Evolutionary conservation across 1,140 invertebrate species (phyloP), one percentile per base, ranked within the genome.

Genomic region (Zaprionus inermis): DNA sequence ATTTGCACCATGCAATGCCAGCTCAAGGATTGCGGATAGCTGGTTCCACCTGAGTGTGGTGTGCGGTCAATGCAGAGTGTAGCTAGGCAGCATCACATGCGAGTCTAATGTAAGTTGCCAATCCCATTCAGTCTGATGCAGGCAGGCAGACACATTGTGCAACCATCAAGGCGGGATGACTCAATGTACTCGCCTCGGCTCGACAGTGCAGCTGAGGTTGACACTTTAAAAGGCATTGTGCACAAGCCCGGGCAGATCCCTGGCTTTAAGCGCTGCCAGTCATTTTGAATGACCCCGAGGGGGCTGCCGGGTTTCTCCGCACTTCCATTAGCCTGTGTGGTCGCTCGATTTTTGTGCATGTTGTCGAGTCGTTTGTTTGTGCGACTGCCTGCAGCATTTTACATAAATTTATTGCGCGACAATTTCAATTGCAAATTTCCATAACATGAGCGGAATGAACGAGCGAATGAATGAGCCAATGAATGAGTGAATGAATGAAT

Each of bases 381-480:
- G 44, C 52, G 55, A 70, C 56, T 64, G 79, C 84, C 83, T 78
- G 70, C 76, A 83, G 83, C 84, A 80, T 83, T 86, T 86, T 86
- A 79, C 84, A 86, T 83, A 89, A 88, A 86, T 79, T 82, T 58
- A 36, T 73, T 72, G 69, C 30, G 64, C 51, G 52, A 80, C 71
- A 81, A 83, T 83, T 86, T 86, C 83, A 86, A 89, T 88, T 86
- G 79, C 76, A 83, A 82, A 79, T 88, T 84, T 67, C 63, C 71
- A 79, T 83, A 72, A 61, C 55, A 55, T 66, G 44, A 63, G n/a
- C 63, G 24, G 16, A 55, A 36, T 2, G 24, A 28, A 28, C 5
- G 24, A 28, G 5, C 5, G 24, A 28, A 28, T 28, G 24, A 24
- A 24, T 60, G 38, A 41, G 20, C 20, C 34, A 12, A 16, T 12